Conservation (phyloP, 2,888 invertebrate species). For the Plutella xylostella region DNA sequence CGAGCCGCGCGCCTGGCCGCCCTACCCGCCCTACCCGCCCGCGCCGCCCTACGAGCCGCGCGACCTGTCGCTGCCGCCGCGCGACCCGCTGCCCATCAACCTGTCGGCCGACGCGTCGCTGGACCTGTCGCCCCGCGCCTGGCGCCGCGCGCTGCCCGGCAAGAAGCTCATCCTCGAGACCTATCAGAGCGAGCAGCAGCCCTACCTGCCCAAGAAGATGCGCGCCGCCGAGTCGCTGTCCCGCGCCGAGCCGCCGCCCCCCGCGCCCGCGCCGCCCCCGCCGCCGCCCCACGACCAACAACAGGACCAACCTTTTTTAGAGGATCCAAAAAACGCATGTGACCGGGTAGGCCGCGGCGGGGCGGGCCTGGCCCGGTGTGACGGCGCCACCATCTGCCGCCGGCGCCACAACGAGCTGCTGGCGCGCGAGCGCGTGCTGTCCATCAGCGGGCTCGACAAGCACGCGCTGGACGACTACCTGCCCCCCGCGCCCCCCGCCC, state of each 20-base stretch:
- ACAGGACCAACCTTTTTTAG: slow-evolving; percentile 60
- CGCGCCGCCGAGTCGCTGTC: slow-evolving; percentile 32
- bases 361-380: slow-evolving; percentile 69
- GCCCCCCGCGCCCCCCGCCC: slow-evolving; percentile 77
- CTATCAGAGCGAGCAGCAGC: slow-evolving; percentile 53
- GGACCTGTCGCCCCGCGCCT: slow-evolving; percentile 41
- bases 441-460: slow-evolving; percentile 82
- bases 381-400: slow-evolving; percentile 58
- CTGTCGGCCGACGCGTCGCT: slow-evolving; percentile 59
- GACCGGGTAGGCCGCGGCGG: slow-evolving; percentile 69
- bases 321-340: slow-evolving; percentile 69
- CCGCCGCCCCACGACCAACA: slow-evolving; percentile 22
- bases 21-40: slow-evolving; percentile 35
- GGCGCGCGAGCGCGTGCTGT: slow-evolving; percentile 77
- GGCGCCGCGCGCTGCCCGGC: slow-evolving; percentile 51
- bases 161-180: slow-evolving; percentile 63
- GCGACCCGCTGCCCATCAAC: slow-evolving; percentile 57
- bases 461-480: slow-evolving; percentile 86
- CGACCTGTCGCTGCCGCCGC: slow-evolving; percentile 37
- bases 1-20: slow-evolving; percentile 40
- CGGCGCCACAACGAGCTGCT: slow-evolving; percentile 66
- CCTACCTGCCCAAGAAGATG: slow-evolving; percentile 62
- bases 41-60: slow-evolving; percentile 37
- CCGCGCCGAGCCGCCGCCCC: slow-evolving; percentile 53
- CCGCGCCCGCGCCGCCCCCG: slow-evolving; percentile 25